Evolutionary conservation across 2,888 invertebrate species (phyloP).

Genomic region (Bombylius discolor): DNA sequence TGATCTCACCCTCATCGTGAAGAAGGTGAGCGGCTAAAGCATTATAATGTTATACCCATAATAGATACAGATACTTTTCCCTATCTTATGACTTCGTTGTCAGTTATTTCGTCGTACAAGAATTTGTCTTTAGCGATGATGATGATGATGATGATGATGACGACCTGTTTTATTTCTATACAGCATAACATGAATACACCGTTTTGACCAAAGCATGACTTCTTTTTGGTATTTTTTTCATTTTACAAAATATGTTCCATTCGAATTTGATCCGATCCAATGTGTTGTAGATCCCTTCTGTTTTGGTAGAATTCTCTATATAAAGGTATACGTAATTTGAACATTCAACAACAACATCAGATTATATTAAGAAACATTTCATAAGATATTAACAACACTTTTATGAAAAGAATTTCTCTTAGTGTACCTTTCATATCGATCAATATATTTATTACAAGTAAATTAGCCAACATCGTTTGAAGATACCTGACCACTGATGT

Average conservation of each 20-base stretch:
- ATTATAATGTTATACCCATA: too few relatives aligned
- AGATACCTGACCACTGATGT: neutral
- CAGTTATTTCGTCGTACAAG: conserved; percentile 3
- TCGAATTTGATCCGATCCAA: too few relatives aligned
- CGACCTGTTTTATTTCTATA: neutral
- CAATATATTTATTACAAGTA: conserved; percentile 19
- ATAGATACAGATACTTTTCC: neutral
- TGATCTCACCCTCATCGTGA: conserved; percentile 7
- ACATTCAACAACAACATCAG: too few relatives aligned
- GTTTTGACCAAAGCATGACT: too few relatives aligned
- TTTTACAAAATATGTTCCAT: too few relatives aligned
- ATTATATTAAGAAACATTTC: too few relatives aligned
- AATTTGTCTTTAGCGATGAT: conserved; percentile 5
- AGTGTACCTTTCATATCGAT: conserved; percentile 17
- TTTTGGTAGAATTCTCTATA: too few relatives aligned
- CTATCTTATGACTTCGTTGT: conserved; percentile 1
- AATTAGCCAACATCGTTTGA: conserved; percentile 13
- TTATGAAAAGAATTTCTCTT: conserved; percentile 4
- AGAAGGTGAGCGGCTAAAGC: neutral
- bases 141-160: too few relatives aligned
- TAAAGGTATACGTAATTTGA: too few relatives aligned
- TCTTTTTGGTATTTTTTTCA: too few relatives aligned
- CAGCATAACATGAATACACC: too few relatives aligned
- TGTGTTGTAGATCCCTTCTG: too few relatives aligned
- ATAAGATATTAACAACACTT: neutral